phyloP scores from a whole-genome alignment of 1,140 invertebrate species.

The Microplitis demolitor region DNA sequence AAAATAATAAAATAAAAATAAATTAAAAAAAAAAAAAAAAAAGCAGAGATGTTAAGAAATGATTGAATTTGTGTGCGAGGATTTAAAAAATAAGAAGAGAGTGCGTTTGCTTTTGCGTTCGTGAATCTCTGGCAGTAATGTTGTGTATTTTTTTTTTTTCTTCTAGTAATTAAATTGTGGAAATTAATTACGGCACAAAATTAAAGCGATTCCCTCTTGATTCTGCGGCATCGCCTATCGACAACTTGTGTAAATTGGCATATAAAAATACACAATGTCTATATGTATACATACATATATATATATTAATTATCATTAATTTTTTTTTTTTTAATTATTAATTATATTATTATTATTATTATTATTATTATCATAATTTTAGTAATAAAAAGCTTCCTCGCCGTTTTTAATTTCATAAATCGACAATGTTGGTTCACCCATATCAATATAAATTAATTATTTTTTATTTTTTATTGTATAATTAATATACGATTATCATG shows the following conservation, averaged over 20 bases:
- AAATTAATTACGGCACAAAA: background rate
- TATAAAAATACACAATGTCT: background rate
- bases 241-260: background rate
- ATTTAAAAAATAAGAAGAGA: conserved; percentile 23
- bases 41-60: conserved; percentile 2
- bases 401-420: background rate
- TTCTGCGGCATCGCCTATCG: background rate
- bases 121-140: conserved; percentile 21
- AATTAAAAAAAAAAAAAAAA: background rate
- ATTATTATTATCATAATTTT: too few species aligned
- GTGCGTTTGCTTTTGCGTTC: conserved; percentile 32
- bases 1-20: background rate
- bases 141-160: conserved; percentile 1
- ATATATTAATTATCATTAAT: background rate
- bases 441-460: background rate
- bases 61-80: background rate
- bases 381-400: too few species aligned
- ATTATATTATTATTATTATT: background rate
- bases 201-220: background rate
- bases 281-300: background rate
- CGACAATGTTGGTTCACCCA: background rate
- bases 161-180: background rate
- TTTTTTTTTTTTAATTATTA: background rate
- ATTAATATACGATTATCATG: background rate
- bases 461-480: background rate